A percentile compares a stretch with the other conserved stretches of the same genome.
Evolutionary conservation across 1,140 invertebrate species (phyloP).

Genomic region (Zaprionus ornatus): DNA sequence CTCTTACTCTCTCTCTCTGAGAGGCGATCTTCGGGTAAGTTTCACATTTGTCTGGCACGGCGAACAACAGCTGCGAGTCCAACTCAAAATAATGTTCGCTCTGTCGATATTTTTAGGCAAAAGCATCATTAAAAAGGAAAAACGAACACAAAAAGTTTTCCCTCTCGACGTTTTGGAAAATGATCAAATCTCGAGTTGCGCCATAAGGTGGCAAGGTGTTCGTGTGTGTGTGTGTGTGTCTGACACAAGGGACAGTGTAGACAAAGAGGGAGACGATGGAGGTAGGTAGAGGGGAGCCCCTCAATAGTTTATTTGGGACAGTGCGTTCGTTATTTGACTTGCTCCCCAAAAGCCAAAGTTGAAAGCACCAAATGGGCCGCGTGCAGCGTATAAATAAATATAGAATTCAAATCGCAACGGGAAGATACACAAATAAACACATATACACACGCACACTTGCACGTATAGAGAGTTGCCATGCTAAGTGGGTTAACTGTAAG

Average conservation of each 20-base stretch:
- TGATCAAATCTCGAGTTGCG: constrained; percentile 46
- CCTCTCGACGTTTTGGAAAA: constrained; percentile 15
- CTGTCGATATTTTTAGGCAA: constrained; percentile 53
- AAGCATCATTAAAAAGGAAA: constrained; percentile 37
- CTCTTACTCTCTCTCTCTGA: background rate
- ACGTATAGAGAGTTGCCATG: background rate
- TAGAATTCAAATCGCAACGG: constrained; percentile 5
- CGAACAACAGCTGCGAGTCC: constrained; percentile 52
- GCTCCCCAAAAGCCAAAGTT: constrained; percentile 47
- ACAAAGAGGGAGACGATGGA: background rate
- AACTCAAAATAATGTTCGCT: constrained; percentile 45
- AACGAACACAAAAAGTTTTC: constrained; percentile 20
- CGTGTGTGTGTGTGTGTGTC: constrained; percentile 5
- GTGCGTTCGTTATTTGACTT: constrained; percentile 12
- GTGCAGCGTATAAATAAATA: constrained; percentile 39
- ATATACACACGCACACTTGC: background rate
- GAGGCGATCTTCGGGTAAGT: constrained; percentile 11
- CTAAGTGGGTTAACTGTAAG: constrained; percentile 8
- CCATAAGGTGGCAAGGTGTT: constrained; percentile 44
- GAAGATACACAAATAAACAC: constrained; percentile 1
- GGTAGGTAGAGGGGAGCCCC: background rate
- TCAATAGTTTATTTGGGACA: background rate
- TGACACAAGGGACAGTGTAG: background rate
- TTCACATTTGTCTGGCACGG: constrained; percentile 10
- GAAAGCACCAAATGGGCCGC: constrained; percentile 40